Conservation (phyloP, 2,113 vertebrate genomes). For the Apteryx owenii region DNA sequence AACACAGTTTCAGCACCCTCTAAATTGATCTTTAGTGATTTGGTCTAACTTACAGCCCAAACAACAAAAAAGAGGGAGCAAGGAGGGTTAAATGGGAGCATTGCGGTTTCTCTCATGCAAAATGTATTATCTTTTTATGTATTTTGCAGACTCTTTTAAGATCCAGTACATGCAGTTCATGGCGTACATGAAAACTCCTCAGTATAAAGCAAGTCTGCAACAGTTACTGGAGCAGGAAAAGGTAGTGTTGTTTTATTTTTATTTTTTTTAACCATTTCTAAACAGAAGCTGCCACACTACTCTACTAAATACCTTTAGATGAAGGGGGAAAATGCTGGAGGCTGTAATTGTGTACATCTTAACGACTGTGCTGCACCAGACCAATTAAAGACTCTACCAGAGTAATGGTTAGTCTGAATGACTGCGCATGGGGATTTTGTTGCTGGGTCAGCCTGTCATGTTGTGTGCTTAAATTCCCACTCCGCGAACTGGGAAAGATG, state of each 20-base stretch:
- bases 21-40: neutral
- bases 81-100: neutral
- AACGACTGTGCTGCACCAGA: neutral
- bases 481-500: neutral
- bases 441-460: neutral
- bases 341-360: too few relatives aligned
- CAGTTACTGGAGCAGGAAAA: constrained; percentile 94
- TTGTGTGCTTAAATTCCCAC: neutral
- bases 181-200: constrained; percentile 94
- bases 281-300: neutral
- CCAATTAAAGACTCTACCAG: neutral
- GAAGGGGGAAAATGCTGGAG: neutral
- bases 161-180: constrained; percentile 97
- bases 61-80: neutral
- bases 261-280: neutral
- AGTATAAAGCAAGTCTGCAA: constrained; percentile 93
- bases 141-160: constrained; percentile 90
- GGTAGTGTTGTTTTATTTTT: constrained; percentile 71
- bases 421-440: neutral
- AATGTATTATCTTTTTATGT: neutral
- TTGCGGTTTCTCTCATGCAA: neutral
- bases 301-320: neutral
- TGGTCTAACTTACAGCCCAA: neutral
- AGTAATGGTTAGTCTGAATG: neutral
- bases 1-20: neutral